These are phyloP conservation scores for Tringa solitaria DNA, from an alignment of 2,113 vertebrate genomes.

Conservation along the genomic window DNA sequence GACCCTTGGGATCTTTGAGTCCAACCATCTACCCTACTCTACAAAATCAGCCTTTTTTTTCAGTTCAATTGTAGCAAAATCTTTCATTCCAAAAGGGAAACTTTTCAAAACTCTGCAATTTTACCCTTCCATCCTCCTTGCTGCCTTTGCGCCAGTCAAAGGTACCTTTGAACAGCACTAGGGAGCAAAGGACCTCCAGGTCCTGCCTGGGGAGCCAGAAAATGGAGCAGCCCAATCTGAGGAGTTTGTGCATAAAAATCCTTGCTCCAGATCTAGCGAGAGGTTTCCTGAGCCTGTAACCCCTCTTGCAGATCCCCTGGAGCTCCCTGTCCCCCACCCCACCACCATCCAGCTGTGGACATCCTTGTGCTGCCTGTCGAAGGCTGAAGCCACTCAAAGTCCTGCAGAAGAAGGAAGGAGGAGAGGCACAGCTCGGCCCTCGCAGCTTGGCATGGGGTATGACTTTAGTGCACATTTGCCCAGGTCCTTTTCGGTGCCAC, in stretches of 20 bases:
- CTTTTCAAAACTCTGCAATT: neutral
- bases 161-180: neutral
- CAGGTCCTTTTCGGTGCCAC: neutral
- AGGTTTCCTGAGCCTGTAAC: neutral
- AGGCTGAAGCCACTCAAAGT: neutral
- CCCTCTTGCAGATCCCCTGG: neutral
- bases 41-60: neutral
- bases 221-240: neutral
- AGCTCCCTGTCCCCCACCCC: neutral
- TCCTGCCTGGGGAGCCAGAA: neutral
- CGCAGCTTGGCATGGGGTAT: neutral
- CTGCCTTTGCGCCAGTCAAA: neutral
- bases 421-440: fast-evolving
- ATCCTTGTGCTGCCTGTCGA: neutral
- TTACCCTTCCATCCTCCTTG: neutral
- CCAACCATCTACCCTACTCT: too few species aligned
- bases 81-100: neutral
- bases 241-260: neutral
- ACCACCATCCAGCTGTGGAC: fast-evolving
- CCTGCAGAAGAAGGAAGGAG: neutral
- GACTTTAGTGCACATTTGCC: neutral
- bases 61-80: neutral
- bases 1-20: too few species aligned
- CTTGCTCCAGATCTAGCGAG: neutral
- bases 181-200: neutral